These are phyloP conservation scores for Cosmorhoe ocellata DNA, from an alignment of 2,888 invertebrate species.

Conservation along the genomic window DNA sequence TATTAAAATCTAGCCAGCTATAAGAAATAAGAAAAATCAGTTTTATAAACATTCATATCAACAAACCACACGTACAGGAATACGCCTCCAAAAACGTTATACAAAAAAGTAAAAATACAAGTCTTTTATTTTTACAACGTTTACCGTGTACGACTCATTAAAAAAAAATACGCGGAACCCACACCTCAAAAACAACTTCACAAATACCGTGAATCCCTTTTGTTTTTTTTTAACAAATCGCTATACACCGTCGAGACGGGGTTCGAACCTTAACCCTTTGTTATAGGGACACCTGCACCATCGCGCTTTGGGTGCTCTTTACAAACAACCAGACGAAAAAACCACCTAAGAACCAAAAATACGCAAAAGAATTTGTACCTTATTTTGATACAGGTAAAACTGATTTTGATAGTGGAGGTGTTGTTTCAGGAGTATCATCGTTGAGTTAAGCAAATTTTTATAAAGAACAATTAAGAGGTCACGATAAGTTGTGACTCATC, in stretches of 20 bases:
- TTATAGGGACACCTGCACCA: conserved; percentile 74
- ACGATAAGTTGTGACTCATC: conserved; percentile 49
- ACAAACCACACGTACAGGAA: too few relatives aligned
- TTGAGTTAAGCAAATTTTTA: conserved; percentile 56
- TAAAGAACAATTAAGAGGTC: conserved; percentile 53
- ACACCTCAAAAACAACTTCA: conserved; percentile 28
- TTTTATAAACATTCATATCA: too few relatives aligned
- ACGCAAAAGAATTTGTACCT: conserved; percentile 20
- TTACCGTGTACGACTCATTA: neutral
- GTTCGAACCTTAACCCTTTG: conserved; percentile 73
- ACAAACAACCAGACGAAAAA: conserved; percentile 53
- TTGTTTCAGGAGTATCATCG: conserved; percentile 45
- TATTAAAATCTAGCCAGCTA: too few relatives aligned
- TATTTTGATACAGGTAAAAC: fast-evolving
- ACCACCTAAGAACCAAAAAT: conserved; percentile 32
- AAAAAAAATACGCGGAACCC: conserved; percentile 32
- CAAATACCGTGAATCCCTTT: conserved; percentile 29
- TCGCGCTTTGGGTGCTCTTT: conserved; percentile 74
- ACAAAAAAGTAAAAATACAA: neutral
- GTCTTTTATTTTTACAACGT: neutral
- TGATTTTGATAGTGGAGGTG: conserved; percentile 17
- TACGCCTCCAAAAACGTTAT: too few relatives aligned
- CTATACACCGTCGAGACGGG: conserved; percentile 55
- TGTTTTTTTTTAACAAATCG: conserved; percentile 54
- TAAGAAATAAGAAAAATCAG: too few relatives aligned